phyloP scores from a whole-genome alignment of 2,888 invertebrate species.

The Cynaeus angustus region DNA sequence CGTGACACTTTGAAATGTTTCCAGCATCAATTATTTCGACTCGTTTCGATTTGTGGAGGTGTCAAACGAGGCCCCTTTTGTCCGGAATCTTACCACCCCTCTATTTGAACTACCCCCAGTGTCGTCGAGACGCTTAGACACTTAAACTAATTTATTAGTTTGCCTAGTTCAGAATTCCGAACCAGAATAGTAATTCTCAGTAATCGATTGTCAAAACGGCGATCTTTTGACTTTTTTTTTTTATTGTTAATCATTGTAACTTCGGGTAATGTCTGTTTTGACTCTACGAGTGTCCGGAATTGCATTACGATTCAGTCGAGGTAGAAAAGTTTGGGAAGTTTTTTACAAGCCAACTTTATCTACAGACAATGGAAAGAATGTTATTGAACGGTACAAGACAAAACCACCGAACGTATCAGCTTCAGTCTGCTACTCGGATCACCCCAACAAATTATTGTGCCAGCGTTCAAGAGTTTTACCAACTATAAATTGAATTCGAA shows the following conservation, averaged over 20 bases:
- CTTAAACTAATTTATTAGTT: conserved; percentile 52
- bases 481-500: conserved; percentile 50
- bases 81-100: too few relatives aligned
- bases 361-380: conserved; percentile 37
- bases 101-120: conserved; percentile 18
- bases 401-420: conserved; percentile 49
- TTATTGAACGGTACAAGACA: conserved; percentile 43
- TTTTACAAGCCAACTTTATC: conserved; percentile 31
- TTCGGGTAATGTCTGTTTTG: conserved; percentile 43
- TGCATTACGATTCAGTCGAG: conserved; percentile 52
- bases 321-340: conserved; percentile 36
- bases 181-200: conserved; percentile 40
- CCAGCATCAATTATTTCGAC: conserved; percentile 47
- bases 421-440: conserved; percentile 51
- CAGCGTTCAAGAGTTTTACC: conserved; percentile 21
- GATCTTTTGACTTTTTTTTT: conserved; percentile 4
- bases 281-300: conserved; percentile 45
- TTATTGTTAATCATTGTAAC: conserved; percentile 12
- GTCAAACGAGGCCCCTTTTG: conserved; percentile 34
- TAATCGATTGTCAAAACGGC: conserved; percentile 35
- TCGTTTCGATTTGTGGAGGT: conserved; percentile 38
- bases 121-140: conserved; percentile 42
- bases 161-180: conserved; percentile 49
- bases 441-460: conserved; percentile 53
- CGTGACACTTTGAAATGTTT: conserved; percentile 46